Percentiles rank a stretch among this genome's conserved stretches.
phyloP scores from a whole-genome alignment of 2,797 vertebrate genomes.

The Eutrigla gurnardus region DNA sequence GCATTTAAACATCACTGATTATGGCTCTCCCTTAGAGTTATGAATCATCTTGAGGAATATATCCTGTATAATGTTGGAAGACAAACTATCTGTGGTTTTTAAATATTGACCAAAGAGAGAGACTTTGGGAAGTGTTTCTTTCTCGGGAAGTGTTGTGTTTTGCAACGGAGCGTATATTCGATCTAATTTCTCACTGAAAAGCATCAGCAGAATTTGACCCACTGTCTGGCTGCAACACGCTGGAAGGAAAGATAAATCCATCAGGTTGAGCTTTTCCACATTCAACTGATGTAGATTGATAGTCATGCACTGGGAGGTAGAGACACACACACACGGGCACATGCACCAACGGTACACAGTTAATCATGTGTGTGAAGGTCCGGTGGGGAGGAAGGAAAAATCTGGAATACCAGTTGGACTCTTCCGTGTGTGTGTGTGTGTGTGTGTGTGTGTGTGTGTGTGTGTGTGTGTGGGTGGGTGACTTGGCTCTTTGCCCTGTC shows the following conservation, averaged over 20 bases:
- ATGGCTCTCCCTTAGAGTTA: not conserved
- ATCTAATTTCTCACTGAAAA: slow-evolving; percentile 22
- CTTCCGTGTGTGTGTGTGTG: slow-evolving; percentile 20
- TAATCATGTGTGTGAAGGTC: slow-evolving; percentile 74
- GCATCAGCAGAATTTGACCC: slow-evolving; percentile 58
- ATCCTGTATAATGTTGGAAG: not conserved
- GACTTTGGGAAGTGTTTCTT: slow-evolving; percentile 37
- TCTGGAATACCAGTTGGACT: slow-evolving; percentile 75
- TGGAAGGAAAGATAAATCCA: slow-evolving; percentile 58
- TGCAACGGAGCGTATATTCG: slow-evolving; percentile 30
- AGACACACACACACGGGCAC: slow-evolving; percentile 27
- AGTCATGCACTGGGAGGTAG: slow-evolving; percentile 38
- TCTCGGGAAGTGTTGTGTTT: slow-evolving; percentile 45
- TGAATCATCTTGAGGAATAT: slow-evolving; percentile 5
- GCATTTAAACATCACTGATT: not conserved
- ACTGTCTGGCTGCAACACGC: slow-evolving; percentile 32
- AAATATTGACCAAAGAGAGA: slow-evolving; percentile 5
- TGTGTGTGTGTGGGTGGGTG: slow-evolving; percentile 34
- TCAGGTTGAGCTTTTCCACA: slow-evolving; percentile 66
- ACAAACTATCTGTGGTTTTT: slow-evolving; percentile 21
- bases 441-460: slow-evolving; percentile 29
- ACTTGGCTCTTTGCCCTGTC: slow-evolving; percentile 70
- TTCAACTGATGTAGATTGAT: slow-evolving; percentile 74
- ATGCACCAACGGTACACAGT: slow-evolving; percentile 45
- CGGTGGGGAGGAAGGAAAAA: slow-evolving; percentile 66